Base-by-base conservation (phyloP, 2,888 invertebrate genomes). In the Drosophila kokeensis region DNA sequence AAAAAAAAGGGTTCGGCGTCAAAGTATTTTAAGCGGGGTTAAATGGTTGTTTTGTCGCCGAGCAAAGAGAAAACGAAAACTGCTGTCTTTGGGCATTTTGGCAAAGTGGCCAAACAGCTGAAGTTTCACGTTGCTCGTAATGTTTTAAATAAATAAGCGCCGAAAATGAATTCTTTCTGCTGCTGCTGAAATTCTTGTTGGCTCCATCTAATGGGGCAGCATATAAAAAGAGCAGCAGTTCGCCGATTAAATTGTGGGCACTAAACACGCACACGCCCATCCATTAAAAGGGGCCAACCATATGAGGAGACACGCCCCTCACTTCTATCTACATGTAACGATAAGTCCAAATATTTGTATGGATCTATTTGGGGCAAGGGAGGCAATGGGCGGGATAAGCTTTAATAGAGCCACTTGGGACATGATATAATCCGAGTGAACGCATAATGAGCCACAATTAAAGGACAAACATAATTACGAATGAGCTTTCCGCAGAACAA, bases 361-460 rank as follows among this genome's bases (percentile, higher is more conserved):
- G 59, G 42, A 45, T 48, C 30, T 64, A 24, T 64, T 42, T 10
- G 59, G 48, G 59, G 42, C 27, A 18, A 10, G 27, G 21, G n/a
- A 24, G 34, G 29, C 49, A 2, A 64, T 29, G 27, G 11, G 13
- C 21, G 68, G n/a, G 71, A 72, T 71, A 75, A 24, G 45, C 89
- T 83, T 86, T 89, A 82, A 86, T 89, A 81, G 89, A 85, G 86
- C 81, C 86, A 86, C 90, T 86, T 86, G 88, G 87, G 89, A 79
- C 78, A 75, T 54, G 70, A 81, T 78, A 73, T 86, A 88, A 85
- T 89, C 89, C 81, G 73, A 69, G 87, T 79, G 74, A 72, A 87
- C 83, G 85, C 88, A 89, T 89, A 86, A 89, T 86, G 85, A 76
- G 86, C 74, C 75, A 65, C 88, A 89, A 87, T 89, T 89, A 89